Evolutionary conservation across 2,888 invertebrate species (phyloP), one percentile per base, ranked within the genome.

Genomic region (Acronicta alni): DNA sequence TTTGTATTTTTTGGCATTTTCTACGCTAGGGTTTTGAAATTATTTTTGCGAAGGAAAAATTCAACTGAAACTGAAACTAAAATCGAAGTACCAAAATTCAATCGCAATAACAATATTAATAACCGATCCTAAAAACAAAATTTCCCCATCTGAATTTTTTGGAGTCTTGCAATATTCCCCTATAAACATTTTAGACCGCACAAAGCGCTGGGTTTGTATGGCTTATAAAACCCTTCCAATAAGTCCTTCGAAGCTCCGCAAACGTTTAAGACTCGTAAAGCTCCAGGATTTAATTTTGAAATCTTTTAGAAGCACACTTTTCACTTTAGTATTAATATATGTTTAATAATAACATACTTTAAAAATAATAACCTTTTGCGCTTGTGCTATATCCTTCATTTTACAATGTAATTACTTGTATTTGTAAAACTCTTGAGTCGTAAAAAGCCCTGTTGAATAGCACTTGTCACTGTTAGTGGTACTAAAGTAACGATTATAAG

Each of bases 401-500:
- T 82, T 80, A 81, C 73, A 75, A 72, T 82, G 83, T 85, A 88
- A 87, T 85, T 86, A 83, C 79, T 83, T 77, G 79, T 83, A 80
- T 85, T 87, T 85, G 79, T 84, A 77, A 75, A 75, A 82, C 72
- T 82, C 63, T 80, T 51, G 65, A 70, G 81, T 77, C 77, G 81
- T 88, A 86, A 89, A 89, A 80, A 77, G 80, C 77, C 77, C 76
- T 75, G 72, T 81, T 76, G 82, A 86, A 86, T 86, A 79, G 85
- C 82, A 79, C 83, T 85, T 82, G 74, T 75, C 77, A 74, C 78
- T 77, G 80, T 87, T 86, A 85, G 80, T 82, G 81, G 77, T 81
- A 85, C 82, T 87, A 84, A 86, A 86, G 77, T 75, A 77, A 76
- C 83, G 82, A 87, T 85, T 86, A 88, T 85, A 83, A 80, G 67